These are phyloP conservation scores for Stenurella melanura DNA, from an alignment of 2,888 invertebrate genomes.

Conservation along the genomic window DNA sequence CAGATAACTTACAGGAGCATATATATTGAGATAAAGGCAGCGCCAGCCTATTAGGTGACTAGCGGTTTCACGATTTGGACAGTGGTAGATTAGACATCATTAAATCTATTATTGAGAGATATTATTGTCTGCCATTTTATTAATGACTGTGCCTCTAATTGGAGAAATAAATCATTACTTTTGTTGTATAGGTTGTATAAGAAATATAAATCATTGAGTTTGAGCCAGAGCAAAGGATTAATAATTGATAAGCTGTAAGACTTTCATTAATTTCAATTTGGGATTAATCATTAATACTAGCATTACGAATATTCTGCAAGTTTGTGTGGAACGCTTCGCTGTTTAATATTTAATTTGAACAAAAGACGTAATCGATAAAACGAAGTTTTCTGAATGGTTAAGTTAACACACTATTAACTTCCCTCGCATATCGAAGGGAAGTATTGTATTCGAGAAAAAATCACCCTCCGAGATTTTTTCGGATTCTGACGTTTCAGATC, in stretches of 20 bases:
- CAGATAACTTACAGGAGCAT: no score
- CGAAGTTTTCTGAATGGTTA: no score
- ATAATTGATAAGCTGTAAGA: not conserved
- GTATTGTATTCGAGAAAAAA: no score
- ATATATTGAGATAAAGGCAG: not conserved
- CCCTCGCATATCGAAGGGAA: no score
- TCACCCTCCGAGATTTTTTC: no score
- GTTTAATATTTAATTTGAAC: no score
- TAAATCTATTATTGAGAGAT: not conserved
- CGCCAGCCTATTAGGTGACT: not conserved
- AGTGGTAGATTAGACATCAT: not conserved
- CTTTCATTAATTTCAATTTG: not conserved
- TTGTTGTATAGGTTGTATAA: not conserved
- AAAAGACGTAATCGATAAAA: no score
- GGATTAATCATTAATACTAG: not conserved
- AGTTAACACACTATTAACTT: no score
- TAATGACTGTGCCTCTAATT: not conserved
- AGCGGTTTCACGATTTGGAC: not conserved
- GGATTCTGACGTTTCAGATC: no score
- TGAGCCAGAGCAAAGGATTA: not conserved
- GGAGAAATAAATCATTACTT: not conserved
- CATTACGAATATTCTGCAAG: not conserved
- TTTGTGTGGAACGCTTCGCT: no score
- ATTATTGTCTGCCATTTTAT: slow-evolving; percentile 2
- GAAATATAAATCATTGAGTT: slow-evolving; percentile 1